Evolutionary conservation across 2,113 vertebrate genomes (phyloP).

Genomic region (Naja naja): DNA sequence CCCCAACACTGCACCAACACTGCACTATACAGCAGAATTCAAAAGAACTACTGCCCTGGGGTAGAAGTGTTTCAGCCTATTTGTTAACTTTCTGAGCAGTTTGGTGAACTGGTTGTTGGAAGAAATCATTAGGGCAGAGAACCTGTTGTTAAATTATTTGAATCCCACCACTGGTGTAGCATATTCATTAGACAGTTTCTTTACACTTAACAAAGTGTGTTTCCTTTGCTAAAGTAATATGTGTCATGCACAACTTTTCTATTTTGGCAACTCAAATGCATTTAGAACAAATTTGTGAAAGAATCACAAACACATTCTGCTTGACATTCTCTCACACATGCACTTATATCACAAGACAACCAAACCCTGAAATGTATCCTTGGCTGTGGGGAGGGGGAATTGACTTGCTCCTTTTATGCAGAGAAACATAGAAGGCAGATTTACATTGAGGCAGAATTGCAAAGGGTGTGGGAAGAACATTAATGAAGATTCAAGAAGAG

Average conservation of each 20-base stretch:
- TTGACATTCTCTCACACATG: neutral
- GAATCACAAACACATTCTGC: neutral
- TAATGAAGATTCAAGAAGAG: neutral
- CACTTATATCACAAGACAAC: neutral
- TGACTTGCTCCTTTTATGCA: neutral
- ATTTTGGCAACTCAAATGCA: neutral
- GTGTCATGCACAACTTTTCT: neutral
- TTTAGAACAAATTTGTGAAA: neutral
- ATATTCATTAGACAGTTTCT: neutral
- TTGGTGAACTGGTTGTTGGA: too few relatives aligned
- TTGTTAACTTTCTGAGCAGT: too few relatives aligned
- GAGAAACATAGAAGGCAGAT: neutral
- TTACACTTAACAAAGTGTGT: neutral
- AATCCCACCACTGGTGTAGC: too few relatives aligned
- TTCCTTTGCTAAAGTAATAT: neutral
- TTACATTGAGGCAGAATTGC: neutral
- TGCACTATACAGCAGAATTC: too few relatives aligned
- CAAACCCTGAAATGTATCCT: neutral
- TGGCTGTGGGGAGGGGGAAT: too few relatives aligned
- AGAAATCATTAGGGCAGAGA: too few relatives aligned
- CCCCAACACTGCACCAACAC: too few relatives aligned
- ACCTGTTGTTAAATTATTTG: too few relatives aligned
- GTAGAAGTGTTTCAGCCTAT: too few relatives aligned
- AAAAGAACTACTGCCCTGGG: too few relatives aligned
- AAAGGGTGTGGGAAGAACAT: neutral